Conservation (phyloP, 2,113 vertebrate species). For the Terrapene triunguis region DNA sequence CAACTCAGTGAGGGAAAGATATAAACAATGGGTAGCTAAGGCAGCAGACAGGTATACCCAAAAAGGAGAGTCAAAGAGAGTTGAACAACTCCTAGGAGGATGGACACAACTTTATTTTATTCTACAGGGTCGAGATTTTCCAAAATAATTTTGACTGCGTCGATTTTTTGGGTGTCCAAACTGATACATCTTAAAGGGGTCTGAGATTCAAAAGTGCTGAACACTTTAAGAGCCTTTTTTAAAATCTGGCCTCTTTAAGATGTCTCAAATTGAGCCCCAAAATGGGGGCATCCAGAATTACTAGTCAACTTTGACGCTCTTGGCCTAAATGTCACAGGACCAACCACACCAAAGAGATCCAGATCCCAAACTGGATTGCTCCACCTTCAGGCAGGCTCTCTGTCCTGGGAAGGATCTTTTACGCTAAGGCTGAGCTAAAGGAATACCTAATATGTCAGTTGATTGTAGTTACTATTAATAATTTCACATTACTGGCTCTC, state of each 20-base stretch:
- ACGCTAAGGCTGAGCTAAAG: background rate
- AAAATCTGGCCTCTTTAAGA: background rate
- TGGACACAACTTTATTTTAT: background rate
- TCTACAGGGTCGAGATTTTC: background rate
- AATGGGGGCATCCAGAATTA: background rate
- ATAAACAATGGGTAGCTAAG: background rate
- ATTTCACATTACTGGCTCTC: background rate
- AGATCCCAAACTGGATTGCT: background rate
- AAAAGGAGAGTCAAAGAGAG: background rate
- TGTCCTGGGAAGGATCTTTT: background rate
- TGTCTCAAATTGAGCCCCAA: background rate
- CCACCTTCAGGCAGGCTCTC: background rate
- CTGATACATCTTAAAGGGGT: background rate
- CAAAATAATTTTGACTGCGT: background rate
- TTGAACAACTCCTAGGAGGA: background rate
- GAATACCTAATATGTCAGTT: background rate
- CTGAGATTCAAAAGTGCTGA: background rate
- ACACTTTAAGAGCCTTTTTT: background rate
- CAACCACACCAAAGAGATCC: background rate
- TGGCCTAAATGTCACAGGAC: background rate
- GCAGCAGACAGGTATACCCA: background rate
- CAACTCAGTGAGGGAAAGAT: conserved; percentile 43
- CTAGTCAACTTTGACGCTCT: background rate
- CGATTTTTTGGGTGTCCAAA: background rate
- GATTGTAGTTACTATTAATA: background rate